Base-by-base conservation (phyloP, 2,888 invertebrate genomes). In the Atrina japonica region DNA sequence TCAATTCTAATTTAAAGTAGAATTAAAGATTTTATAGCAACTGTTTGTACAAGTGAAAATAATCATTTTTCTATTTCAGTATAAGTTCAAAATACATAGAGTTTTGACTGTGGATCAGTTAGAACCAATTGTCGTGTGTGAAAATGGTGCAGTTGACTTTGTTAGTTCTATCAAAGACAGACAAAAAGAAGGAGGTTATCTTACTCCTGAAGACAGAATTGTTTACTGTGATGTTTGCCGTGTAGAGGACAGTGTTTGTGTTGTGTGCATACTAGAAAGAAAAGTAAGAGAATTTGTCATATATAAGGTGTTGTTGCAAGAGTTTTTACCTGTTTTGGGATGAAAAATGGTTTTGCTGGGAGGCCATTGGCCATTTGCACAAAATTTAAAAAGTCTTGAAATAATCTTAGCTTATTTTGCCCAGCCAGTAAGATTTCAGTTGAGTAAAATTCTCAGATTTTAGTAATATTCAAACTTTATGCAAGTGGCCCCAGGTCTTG, bases 111-210 rank as follows among this genome's bases (percentile, higher is more conserved):
- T 69, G n/a, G 59, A 67, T 52, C 75, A 66, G 9, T 64, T 41
- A 43, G 73, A 75, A 9, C 70, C 78, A 11, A 58, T 81, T 11
- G 56, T 78, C 18, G 60, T 82, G 21, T 82, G 70, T 70, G 53
- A 59, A 7, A 78, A 80, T 78, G 82, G 82, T 7, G 50, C 52
- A 30, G 76, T 82, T 5, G 72, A 70, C 41, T 77, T 76, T 52
- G 55, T 82, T 9, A 55, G 65, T n/a, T 55, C 63, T 40, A 68
- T 80, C 35, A 81, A 80, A 58, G 70, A 77, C 0, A 55, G 16
- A 29, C 43, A 27, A n/a, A 27, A 30, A 52, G 50, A 58, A 23
- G 53, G 49, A 43, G 40, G 25, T 18, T 11, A 60, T 14, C 49
- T 58, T 35, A 18, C 18, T 43, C 41, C 23, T 45, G 41, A 64